Percentiles rank a stretch among this genome's conserved stretches.
These are phyloP conservation scores for Chascanopsetta lugubris DNA, from an alignment of 2,113 vertebrate genomes.

Conservation along the genomic window DNA sequence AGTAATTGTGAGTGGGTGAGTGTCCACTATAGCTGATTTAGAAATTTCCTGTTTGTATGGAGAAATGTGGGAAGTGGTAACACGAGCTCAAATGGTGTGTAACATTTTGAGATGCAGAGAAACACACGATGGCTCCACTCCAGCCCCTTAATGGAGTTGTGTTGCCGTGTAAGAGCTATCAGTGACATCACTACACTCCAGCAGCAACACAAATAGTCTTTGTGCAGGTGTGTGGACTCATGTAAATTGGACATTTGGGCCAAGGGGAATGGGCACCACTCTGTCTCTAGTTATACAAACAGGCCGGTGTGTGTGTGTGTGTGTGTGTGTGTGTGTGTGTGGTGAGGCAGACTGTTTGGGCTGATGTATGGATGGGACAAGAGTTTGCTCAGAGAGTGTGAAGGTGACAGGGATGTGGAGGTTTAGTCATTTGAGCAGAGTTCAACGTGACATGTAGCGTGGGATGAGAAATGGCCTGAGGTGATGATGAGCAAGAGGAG, in stretches of 20 bases:
- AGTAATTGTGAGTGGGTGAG: neutral
- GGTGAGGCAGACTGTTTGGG: conserved; percentile 9
- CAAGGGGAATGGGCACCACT: neutral
- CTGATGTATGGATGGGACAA: conserved; percentile 25
- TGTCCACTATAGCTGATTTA: neutral
- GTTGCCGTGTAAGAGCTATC: conserved; percentile 33
- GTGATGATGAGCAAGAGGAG: conserved; percentile 7
- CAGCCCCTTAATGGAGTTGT: conserved; percentile 48
- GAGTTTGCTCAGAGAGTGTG: conserved; percentile 50
- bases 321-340: conserved; percentile 4
- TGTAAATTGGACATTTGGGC: conserved; percentile 68
- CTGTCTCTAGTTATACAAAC: conserved; percentile 55
- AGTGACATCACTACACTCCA: conserved; percentile 4
- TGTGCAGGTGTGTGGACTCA: conserved; percentile 48
- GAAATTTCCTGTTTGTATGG: neutral
- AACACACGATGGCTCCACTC: conserved; percentile 34
- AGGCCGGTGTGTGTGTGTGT: conserved; percentile 6
- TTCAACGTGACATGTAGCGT: conserved; percentile 32
- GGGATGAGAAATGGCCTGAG: conserved; percentile 32
- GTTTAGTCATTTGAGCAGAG: conserved; percentile 52
- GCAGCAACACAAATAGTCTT: conserved; percentile 31
- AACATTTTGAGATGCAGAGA: conserved; percentile 33
- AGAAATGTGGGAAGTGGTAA: neutral
- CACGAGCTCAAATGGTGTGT: conserved; percentile 16
- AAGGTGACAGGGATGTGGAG: conserved; percentile 51